A percentile compares a stretch with the other conserved stretches of the same genome.
Conservation (phyloP, 2,113 vertebrate genomes). For the Psilopsiagon aymara region DNA sequence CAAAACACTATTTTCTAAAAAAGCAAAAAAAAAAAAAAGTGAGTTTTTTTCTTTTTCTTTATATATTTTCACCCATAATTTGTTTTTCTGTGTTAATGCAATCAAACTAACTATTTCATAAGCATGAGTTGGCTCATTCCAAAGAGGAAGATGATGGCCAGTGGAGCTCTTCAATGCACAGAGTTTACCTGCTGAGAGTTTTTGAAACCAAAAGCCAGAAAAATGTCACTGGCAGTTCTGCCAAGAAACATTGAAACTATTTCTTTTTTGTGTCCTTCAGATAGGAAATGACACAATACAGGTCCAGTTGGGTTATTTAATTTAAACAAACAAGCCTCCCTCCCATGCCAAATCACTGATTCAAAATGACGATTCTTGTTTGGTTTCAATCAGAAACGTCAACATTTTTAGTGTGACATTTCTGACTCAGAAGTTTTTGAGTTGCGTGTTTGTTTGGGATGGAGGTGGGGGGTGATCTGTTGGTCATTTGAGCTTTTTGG, state of each 20-base stretch:
- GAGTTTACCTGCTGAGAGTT: background rate
- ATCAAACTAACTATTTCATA: background rate
- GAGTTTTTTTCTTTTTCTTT: accelerated
- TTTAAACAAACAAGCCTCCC: slow-evolving; percentile 8
- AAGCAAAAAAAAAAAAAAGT: background rate
- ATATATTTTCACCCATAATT: background rate
- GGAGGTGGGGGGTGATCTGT: background rate
- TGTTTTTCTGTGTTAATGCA: background rate
- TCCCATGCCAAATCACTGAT: background rate
- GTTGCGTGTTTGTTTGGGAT: background rate
- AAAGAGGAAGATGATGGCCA: background rate
- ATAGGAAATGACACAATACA: slow-evolving; percentile 23
- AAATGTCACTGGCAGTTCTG: background rate
- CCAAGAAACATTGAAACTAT: slow-evolving; percentile 4
- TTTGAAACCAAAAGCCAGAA: background rate
- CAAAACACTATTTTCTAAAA: background rate
- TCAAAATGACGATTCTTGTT: background rate
- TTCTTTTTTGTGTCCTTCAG: background rate
- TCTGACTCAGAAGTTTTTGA: background rate
- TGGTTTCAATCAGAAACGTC: slow-evolving; percentile 36
- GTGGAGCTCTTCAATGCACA: background rate
- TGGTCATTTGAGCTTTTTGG: background rate
- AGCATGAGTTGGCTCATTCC: background rate
- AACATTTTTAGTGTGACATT: background rate
- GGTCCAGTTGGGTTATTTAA: background rate